Conservation (phyloP, 2,113 vertebrate species). For the human (Homo sapiens) region DNA sequence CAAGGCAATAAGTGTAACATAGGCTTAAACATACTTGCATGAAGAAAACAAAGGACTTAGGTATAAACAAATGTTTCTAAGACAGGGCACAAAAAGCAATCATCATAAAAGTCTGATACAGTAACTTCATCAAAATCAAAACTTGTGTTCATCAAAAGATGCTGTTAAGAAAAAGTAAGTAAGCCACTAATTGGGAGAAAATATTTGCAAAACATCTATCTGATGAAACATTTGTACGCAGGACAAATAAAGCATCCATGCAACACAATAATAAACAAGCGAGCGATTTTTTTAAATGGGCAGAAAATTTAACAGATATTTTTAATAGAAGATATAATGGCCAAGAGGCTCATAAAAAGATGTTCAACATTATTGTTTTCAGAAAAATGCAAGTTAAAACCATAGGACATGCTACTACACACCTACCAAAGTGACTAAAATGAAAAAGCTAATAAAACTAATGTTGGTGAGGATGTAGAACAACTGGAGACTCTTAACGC, state of each 20-base stretch:
- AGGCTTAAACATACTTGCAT: not conserved
- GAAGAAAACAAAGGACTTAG: not conserved
- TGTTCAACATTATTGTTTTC: not conserved
- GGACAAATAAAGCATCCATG: not conserved
- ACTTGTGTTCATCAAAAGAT: not conserved
- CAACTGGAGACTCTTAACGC: too few species aligned
- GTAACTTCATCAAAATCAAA: not conserved
- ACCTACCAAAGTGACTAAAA: not conserved
- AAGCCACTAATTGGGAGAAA: not conserved
- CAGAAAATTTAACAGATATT: not conserved
- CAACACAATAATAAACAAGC: not conserved
- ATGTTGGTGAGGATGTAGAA: not conserved
- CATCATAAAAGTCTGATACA: not conserved
- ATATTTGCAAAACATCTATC: not conserved
- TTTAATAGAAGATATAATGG: not conserved
- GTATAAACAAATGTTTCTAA: not conserved
- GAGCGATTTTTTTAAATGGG: not conserved
- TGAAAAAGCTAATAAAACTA: not conserved
- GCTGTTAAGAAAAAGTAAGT: not conserved
- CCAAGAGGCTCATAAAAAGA: not conserved
- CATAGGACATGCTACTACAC: not conserved
- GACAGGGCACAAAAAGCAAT: not conserved
- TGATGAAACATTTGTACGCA: not conserved
- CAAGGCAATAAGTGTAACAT: not conserved
- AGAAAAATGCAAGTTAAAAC: not conserved